Evolutionary conservation across 2,888 invertebrate species (phyloP), one percentile per base, ranked within the genome.

Genomic region (Erebia epiphron): DNA sequence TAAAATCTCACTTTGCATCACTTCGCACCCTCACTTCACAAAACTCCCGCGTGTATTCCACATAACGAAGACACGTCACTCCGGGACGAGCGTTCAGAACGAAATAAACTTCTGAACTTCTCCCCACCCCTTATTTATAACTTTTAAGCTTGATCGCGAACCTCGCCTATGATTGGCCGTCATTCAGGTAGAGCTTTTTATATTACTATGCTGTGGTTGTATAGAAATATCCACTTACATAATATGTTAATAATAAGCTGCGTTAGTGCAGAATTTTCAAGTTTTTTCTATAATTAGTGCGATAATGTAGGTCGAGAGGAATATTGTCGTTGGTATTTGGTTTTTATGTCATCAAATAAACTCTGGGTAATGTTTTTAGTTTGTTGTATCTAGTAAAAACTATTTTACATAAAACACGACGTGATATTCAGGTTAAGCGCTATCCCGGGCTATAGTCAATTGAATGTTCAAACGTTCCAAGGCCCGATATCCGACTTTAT

Each of bases 101-200:
- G 52, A 70, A 72, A 74, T 72, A 72, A 67, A 65, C 66, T 70
- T 68, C 21, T 14, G 41, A 68, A 54, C 13, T 2, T 41, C 63
- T 46, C 63, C 26, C 63, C 70, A 61, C 62, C 65, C 65, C 66
- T 61, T 68, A 68, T 72, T 68, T 74, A 74, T 72, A 68, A 68
- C 68, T 67, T 73, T 70, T 70, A 64, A 68, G 35, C 69, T 67
- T 74, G 69, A 67, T 67, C 60, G 67, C 62, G n/a, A 54, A 62
- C 70, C 68, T 54, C 54, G 57, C 18, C 70, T 66, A 68, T 50
- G 70, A 74, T 72, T 74, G 74, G 74, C 62, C 58, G 60, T 21
- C 58, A 63, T 58, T 49, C 76, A 76, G 76, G 76, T 76, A 76
- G 73, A 68, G 70, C 72, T 68, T 76, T 75, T 75, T 75, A 72